Percentiles rank a stretch among this genome's conserved stretches.
phyloP scores from a whole-genome alignment of 2,797 vertebrate genomes.

The Hoplostethus atlanticus region DNA sequence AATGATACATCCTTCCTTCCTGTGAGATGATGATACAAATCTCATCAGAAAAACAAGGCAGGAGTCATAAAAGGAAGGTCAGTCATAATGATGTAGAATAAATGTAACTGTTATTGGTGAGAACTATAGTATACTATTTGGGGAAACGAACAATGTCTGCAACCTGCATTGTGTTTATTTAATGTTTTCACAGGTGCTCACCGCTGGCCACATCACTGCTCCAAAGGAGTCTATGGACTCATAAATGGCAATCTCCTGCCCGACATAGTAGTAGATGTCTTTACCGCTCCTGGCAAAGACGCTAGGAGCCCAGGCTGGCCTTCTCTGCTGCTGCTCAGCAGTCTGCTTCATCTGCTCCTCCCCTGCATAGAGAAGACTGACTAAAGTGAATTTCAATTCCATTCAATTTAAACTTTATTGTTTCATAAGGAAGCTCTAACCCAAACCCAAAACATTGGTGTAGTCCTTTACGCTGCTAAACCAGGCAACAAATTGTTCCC shows the following conservation, averaged over 20 bases:
- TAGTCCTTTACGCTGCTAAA: no score
- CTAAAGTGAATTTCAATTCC: not conserved
- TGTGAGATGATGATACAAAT: not conserved
- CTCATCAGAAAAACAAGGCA: no score
- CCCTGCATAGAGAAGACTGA: slow-evolving; percentile 25
- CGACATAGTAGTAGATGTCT: slow-evolving; percentile 87
- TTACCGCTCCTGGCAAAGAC: slow-evolving; percentile 74
- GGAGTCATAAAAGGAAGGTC: no score
- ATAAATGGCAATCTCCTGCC: slow-evolving; percentile 87
- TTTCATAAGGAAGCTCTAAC: no score
- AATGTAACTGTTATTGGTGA: not conserved
- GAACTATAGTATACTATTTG: not conserved
- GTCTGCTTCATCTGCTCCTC: not conserved
- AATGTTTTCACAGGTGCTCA: slow-evolving; percentile 70
- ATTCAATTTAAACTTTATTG: not conserved
- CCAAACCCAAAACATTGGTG: no score
- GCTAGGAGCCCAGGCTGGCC: slow-evolving; percentile 76
- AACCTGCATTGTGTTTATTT: not conserved
- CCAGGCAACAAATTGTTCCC: no score
- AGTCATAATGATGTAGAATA: not conserved
- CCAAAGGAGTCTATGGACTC: slow-evolving; percentile 90
- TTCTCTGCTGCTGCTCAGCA: slow-evolving; percentile 65
- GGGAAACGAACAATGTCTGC: not conserved
- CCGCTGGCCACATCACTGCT: slow-evolving; percentile 88
- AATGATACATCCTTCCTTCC: not conserved